Evolutionary conservation across 2,888 invertebrate genomes (phyloP).

Genomic region (Hemistola chrysoprasaria): DNA sequence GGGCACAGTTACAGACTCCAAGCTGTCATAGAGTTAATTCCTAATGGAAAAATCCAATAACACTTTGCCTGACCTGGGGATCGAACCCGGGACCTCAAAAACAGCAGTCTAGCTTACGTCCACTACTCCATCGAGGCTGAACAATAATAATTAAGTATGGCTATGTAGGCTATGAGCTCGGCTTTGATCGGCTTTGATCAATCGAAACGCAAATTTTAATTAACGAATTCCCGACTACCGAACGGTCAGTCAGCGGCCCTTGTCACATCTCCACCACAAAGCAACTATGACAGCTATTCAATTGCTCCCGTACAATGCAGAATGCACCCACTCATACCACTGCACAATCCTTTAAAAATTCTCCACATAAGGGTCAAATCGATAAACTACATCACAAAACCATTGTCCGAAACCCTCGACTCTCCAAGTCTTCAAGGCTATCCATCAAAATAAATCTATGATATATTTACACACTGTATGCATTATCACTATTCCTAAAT

Average conservation of each 20-base stretch:
- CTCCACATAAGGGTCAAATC: conserved; percentile 42
- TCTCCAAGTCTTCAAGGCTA: conserved; percentile 50
- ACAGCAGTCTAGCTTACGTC: too few relatives aligned
- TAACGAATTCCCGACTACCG: conserved; percentile 48
- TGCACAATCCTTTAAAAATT: conserved; percentile 46
- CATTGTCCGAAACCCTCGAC: conserved; percentile 28
- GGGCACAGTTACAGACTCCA: too few relatives aligned
- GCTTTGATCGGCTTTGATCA: conserved; percentile 35
- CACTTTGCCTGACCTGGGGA: too few relatives aligned
- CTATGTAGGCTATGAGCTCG: too few relatives aligned
- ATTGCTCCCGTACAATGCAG: conserved; percentile 35
- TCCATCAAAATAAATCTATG: conserved; percentile 79
- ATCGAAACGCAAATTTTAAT: conserved; percentile 57
- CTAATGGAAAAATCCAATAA: too few relatives aligned
- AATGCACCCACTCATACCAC: conserved; percentile 30
- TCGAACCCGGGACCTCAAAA: too few relatives aligned
- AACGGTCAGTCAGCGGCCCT: conserved; percentile 46
- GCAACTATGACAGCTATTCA: conserved; percentile 62
- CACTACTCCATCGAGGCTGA: too few relatives aligned
- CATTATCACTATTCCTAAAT: conserved; percentile 81
- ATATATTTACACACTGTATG: conserved; percentile 79
- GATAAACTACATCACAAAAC: conserved; percentile 22
- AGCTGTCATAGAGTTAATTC: too few relatives aligned
- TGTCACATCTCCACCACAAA: conserved; percentile 45
- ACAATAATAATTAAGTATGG: too few relatives aligned